Evolutionary conservation across 2,797 vertebrate species (phyloP).

Genomic region (Lutjanus argentimaculatus): DNA sequence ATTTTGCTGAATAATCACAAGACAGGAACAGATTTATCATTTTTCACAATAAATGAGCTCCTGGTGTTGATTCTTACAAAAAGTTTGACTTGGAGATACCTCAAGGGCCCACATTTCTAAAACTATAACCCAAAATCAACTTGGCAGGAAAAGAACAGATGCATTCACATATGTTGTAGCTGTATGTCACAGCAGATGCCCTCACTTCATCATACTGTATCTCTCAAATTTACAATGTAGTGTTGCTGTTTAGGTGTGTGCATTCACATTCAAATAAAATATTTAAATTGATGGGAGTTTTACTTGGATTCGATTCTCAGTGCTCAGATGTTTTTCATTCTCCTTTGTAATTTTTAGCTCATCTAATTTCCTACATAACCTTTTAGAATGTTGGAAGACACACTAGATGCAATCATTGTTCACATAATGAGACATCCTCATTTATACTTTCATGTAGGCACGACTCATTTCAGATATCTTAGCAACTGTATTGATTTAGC

Average conservation of each 20-base stretch:
- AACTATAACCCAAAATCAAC: slow-evolving; percentile 45
- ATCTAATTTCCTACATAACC: neutral
- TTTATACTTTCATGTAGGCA: neutral
- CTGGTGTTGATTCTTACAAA: slow-evolving; percentile 41
- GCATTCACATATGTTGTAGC: neutral
- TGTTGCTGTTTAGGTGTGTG: neutral
- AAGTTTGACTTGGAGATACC: slow-evolving; percentile 47
- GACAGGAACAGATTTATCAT: slow-evolving; percentile 41
- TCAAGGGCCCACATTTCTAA: slow-evolving; percentile 35
- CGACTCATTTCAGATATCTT: neutral
- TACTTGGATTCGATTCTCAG: slow-evolving; percentile 1
- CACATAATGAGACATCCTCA: neutral
- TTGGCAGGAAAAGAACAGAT: slow-evolving; percentile 22
- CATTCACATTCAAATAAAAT: neutral
- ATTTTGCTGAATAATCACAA: slow-evolving; percentile 45
- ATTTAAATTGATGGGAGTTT: neutral
- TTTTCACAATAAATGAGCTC: slow-evolving; percentile 25
- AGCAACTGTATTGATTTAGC: neutral
- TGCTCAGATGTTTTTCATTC: neutral
- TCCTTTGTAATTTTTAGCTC: neutral
- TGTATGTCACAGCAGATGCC: slow-evolving; percentile 3
- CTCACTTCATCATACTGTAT: neutral
- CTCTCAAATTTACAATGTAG: neutral
- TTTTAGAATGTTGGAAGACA: neutral
- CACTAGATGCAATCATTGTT: neutral